phyloP scores from a whole-genome alignment of 2,888 invertebrate genomes.

The Melipona beecheii region DNA sequence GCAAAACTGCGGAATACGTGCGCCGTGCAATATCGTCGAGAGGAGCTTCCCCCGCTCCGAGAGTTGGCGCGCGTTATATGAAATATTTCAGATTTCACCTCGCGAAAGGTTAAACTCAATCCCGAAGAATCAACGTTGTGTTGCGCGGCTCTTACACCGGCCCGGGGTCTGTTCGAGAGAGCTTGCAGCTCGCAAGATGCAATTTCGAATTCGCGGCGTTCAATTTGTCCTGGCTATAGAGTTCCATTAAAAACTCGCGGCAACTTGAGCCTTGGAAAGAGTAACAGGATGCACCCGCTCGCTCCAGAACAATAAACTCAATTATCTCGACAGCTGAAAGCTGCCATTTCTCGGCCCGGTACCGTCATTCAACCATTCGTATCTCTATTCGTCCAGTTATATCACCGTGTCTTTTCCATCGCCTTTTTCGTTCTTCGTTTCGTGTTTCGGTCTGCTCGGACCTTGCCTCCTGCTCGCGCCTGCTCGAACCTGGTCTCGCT shows the following conservation, averaged over 20 bases:
- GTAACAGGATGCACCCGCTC: slow-evolving; percentile 42
- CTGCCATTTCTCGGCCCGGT: slow-evolving; percentile 67
- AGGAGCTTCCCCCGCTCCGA: too few relatives aligned
- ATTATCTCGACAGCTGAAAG: slow-evolving; percentile 77
- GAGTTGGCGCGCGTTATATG: not conserved
- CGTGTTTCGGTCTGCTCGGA: slow-evolving; percentile 15
- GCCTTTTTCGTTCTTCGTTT: slow-evolving; percentile 12
- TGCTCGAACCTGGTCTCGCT: slow-evolving; percentile 9
- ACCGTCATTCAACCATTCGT: slow-evolving; percentile 59
- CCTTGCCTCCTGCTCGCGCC: slow-evolving; percentile 28
- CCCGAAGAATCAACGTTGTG: not conserved
- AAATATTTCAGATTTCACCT: not conserved
- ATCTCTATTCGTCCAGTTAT: slow-evolving; percentile 30
- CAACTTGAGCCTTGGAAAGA: not conserved
- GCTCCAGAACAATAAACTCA: slow-evolving; percentile 71
- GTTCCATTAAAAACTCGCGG: slow-evolving; percentile 53
- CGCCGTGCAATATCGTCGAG: too few relatives aligned
- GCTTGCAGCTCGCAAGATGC: not conserved
- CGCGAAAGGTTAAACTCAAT: not conserved
- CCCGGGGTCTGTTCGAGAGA: not conserved
- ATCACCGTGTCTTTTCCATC: slow-evolving; percentile 15
- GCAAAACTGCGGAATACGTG: not conserved
- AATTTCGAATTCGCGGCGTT: slow-evolving; percentile 35
- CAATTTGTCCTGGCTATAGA: slow-evolving; percentile 20
- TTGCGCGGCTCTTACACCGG: too few relatives aligned